Base-by-base conservation (phyloP, 1,140 invertebrate genomes). In the Trichoplusia ni region DNA sequence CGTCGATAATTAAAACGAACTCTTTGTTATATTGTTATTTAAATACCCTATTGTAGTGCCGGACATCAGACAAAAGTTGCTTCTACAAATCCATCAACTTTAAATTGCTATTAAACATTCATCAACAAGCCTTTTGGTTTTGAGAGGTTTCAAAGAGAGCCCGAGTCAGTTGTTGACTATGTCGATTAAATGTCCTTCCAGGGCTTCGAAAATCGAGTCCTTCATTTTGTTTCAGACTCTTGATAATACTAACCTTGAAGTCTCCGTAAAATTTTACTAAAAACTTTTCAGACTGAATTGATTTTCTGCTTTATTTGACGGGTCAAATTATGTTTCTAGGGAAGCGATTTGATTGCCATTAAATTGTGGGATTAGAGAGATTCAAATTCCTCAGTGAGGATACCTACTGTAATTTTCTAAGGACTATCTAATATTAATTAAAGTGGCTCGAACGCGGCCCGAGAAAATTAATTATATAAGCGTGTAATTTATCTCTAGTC, bases 21-120 rank as follows among this genome's bases (percentile, higher is more conserved):
- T 40, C 13, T 21, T 7, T 14, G 18, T 40, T 40, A 40, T 19
- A 19, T 40, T 40, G 18, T 21, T 19, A 14, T 18, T 7, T 1
- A 13, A 44, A 44, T 25, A 23, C 42, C 14, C 38, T 27, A n/a
- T n/a, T n/a, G n/a, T n/a, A n/a, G n/a, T 3, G 13, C 14, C 9
- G 14, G 46, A 31, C 27, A 27, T 60, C 18, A 27, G 33, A 19
- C 21, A 29, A 38, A 19, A 61, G 27, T 46, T 29, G 29, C 21
- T 33, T 38, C 44, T 49, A 31, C 16, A 44, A 37, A 37, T 13
- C 14, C 19, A 11, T 14, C 25, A 49, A 46, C 27, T 42, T 59
- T 40, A 61, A 61, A 61, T 44, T 61, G 42, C n/a, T 61, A 47
- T 61, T 18, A 61, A 61, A 61, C 35, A 61, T 61, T 61, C 44